Evolutionary conservation across 1,140 invertebrate species (phyloP).

Genomic region (Apis florea): DNA sequence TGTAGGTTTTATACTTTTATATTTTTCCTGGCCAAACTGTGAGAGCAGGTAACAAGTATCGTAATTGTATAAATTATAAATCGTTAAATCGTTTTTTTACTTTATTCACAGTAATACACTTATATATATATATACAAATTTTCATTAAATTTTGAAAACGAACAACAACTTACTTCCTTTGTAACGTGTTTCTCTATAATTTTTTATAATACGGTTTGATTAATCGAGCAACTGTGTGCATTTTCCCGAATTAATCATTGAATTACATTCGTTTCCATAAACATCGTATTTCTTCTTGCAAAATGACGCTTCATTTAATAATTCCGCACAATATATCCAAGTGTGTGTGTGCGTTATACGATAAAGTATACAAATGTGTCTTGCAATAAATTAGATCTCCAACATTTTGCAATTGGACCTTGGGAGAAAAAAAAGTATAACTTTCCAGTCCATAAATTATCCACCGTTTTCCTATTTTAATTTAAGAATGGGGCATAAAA

Average conservation of each 20-base stretch:
- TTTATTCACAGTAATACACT: too few species aligned
- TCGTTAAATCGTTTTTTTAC: too few species aligned
- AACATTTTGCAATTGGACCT: background rate
- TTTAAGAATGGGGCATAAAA: background rate
- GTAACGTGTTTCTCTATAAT: background rate
- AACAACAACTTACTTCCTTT: background rate
- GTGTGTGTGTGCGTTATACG: background rate
- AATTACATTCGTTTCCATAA: too few species aligned
- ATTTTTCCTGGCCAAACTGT: too few species aligned
- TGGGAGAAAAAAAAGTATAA: background rate
- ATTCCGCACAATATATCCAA: background rate
- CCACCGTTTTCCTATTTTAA: slow-evolving; percentile 15
- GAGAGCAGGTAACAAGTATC: too few species aligned
- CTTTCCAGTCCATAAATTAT: background rate
- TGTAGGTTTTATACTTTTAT: too few species aligned
- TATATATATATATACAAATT: too few species aligned
- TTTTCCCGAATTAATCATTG: too few species aligned
- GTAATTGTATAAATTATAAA: too few species aligned
- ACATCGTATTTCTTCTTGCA: too few species aligned
- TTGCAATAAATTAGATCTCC: slow-evolving; percentile 8
- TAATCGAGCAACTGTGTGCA: background rate
- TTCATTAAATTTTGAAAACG: too few species aligned
- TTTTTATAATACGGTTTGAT: background rate
- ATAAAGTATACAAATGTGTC: background rate
- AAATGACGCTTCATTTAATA: too few species aligned